Percentiles rank a stretch among this genome's conserved stretches.
These are phyloP conservation scores for Sphaeramia orbicularis DNA, from an alignment of 2,797 vertebrate genomes.

Conservation along the genomic window DNA sequence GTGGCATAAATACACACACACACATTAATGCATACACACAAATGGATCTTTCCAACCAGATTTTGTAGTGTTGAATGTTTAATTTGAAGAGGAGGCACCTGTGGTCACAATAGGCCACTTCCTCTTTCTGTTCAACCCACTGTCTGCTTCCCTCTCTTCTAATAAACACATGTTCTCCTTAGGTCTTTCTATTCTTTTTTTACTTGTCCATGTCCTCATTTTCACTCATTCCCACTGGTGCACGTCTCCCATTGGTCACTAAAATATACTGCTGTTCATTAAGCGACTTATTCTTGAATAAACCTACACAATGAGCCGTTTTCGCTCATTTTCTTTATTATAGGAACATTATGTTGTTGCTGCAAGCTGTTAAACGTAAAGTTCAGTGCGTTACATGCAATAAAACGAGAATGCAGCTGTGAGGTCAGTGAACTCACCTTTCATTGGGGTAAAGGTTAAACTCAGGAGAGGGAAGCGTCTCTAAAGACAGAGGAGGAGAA, in stretches of 20 bases:
- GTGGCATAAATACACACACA: constrained; percentile 33
- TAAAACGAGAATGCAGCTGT: too few species aligned
- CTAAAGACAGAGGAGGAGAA: too few species aligned
- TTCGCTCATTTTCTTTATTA: too few species aligned
- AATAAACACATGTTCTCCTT: constrained; percentile 1
- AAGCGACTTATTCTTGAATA: constrained; percentile 13
- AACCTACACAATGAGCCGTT: too few species aligned
- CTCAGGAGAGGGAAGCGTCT: too few species aligned
- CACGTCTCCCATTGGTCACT: constrained; percentile 23
- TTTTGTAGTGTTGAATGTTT: constrained; percentile 25
- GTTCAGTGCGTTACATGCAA: too few species aligned
- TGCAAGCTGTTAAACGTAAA: too few species aligned
- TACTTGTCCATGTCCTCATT: not conserved
- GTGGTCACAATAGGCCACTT: constrained; percentile 53
- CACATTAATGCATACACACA: constrained; percentile 7
- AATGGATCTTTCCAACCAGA: constrained; percentile 1
- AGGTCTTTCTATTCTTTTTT: not conserved
- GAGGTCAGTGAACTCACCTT: too few species aligned
- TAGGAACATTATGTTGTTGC: too few species aligned
- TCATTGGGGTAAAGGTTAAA: too few species aligned
- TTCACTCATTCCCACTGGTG: constrained; percentile 35
- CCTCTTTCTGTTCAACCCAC: constrained; percentile 1
- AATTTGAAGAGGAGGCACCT: constrained; percentile 68
- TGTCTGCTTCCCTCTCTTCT: constrained; percentile 2
- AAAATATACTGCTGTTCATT: not conserved